phyloP scores from a whole-genome alignment of 2,797 vertebrate species.

The Babyrousa celebensis region DNA sequence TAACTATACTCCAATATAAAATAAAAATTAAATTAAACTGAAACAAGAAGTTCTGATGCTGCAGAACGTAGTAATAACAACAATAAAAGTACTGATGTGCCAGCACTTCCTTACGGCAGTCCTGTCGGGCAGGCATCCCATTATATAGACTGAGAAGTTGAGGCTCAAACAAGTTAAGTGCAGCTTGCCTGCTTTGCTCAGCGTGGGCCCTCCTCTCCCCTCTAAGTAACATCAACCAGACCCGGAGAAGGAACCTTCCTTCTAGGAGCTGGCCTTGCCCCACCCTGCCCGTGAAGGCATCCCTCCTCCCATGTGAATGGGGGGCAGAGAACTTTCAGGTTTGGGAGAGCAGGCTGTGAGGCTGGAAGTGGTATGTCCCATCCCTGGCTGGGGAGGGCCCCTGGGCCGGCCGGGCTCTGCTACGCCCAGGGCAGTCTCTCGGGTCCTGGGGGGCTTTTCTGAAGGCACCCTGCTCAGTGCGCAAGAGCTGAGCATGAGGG shows the following conservation, averaged over 20 bases:
- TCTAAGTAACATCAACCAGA: not conserved
- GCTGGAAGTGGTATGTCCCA: not conserved
- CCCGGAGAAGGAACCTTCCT: not conserved
- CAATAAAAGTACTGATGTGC: too few species aligned
- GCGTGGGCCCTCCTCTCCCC: not conserved
- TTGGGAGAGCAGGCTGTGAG: not conserved
- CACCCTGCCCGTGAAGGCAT: too few species aligned
- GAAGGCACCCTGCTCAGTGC: not conserved
- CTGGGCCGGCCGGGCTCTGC: too few species aligned
- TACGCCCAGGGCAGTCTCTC: not conserved
- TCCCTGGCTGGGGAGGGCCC: not conserved
- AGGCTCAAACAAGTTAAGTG: not conserved
- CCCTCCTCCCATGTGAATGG: not conserved
- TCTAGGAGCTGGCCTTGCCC: rapidly evolving
- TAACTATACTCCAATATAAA: too few species aligned
- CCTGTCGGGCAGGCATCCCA: not conserved
- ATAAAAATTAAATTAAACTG: too few species aligned
- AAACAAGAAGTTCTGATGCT: not conserved
- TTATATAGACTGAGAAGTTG: not conserved
- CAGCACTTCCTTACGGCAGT: not conserved
- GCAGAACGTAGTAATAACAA: not conserved
- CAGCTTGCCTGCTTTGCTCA: not conserved
- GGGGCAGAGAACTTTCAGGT: not conserved
- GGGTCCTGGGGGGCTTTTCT: not conserved
- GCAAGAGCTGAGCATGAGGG: not conserved